Percentiles rank a stretch among this genome's conserved stretches.
Conservation (phyloP, 2,113 vertebrate genomes). For the Climacteris rufus region DNA sequence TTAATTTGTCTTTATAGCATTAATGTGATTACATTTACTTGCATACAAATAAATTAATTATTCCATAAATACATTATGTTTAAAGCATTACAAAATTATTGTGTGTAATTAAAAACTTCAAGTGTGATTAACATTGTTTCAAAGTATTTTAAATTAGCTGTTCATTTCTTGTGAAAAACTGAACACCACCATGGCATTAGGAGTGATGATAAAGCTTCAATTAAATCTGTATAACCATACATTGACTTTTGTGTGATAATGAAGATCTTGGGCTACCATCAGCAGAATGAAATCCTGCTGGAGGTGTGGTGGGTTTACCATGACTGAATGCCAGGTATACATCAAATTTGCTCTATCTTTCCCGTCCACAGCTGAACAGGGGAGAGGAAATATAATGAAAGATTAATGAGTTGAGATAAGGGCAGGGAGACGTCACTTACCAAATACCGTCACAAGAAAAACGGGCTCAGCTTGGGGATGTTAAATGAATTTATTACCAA, state of each 20-base stretch:
- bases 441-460: accelerated
- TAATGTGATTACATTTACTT: slow-evolving; percentile 48
- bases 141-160: slow-evolving; percentile 30
- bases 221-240: neutral
- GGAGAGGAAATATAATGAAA: neutral
- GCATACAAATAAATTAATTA: slow-evolving; percentile 31
- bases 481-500: neutral
- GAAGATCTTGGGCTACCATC: neutral
- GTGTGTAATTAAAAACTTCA: neutral
- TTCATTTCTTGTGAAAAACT: slow-evolving; percentile 31
- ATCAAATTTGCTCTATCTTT: neutral
- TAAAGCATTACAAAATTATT: slow-evolving; percentile 41
- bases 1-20: slow-evolving; percentile 40
- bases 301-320: neutral
- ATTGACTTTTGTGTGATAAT: neutral
- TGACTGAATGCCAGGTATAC: neutral
- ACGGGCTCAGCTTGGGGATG: neutral
- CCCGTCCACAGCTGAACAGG: neutral
- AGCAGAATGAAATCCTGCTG: neutral
- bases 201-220: neutral
- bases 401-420: neutral
- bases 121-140: slow-evolving; percentile 23
- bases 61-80: slow-evolving; percentile 32
- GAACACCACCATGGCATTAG: neutral
- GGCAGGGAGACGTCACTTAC: neutral